phyloP scores from a whole-genome alignment of 2,888 invertebrate species.

The Protonemura montana region DNA sequence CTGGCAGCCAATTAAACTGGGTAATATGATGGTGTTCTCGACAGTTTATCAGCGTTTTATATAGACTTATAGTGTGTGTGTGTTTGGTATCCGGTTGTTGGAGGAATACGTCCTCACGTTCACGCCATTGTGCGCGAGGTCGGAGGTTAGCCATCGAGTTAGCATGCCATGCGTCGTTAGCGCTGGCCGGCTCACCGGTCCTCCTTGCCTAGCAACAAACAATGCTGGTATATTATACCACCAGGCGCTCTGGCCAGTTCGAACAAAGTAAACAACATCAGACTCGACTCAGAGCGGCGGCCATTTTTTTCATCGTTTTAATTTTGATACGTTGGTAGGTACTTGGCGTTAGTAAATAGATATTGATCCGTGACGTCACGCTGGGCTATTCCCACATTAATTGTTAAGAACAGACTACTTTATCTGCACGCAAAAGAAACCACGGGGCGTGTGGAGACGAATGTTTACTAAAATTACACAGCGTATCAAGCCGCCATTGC shows the following conservation, averaged over 20 bases:
- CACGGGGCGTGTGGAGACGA: not conserved
- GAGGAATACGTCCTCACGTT: not conserved
- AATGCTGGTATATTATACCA: too few relatives aligned
- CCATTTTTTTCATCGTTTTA: not conserved
- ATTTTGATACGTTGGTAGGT: not conserved
- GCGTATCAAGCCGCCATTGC: too few relatives aligned
- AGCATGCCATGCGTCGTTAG: not conserved
- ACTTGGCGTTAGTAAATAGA: not conserved
- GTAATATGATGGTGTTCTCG: not conserved
- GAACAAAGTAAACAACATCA: not conserved
- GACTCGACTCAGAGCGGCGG: not conserved
- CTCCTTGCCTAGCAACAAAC: too few relatives aligned
- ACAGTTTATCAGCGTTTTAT: not conserved
- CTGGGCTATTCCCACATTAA: not conserved
- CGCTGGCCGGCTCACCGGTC: not conserved
- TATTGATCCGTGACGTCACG: not conserved
- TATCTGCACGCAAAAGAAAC: not conserved
- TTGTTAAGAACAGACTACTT: not conserved
- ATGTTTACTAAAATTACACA: too few relatives aligned
- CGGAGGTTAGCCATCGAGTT: not conserved
- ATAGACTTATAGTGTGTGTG: not conserved
- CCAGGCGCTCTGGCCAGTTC: too few relatives aligned
- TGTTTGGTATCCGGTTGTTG: not conserved
- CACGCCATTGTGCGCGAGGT: not conserved
- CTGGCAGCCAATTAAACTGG: not conserved